Evolutionary conservation across 1,140 invertebrate species (phyloP).

Genomic region (Sogatella furcifera): DNA sequence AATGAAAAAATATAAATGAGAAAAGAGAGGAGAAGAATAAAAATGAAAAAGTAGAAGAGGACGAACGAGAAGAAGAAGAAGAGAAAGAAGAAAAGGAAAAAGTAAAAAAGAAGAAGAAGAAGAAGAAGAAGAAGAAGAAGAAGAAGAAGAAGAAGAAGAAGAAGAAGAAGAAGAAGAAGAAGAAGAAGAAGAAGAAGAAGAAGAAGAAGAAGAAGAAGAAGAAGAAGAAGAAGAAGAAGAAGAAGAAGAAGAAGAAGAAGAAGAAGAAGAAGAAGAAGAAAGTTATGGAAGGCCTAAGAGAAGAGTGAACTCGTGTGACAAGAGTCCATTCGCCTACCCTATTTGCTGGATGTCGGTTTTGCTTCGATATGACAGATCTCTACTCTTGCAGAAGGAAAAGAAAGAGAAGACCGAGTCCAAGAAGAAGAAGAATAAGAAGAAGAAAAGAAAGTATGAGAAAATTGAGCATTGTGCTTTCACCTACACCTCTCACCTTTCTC

Average conservation of each 20-base stretch:
- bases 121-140: conserved; percentile 5
- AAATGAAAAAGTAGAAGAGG: not conserved
- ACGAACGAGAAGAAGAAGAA: conserved; percentile 6
- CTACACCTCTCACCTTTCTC: no score
- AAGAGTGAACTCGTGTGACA: no score
- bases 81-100: conserved; percentile 14
- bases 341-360: no score
- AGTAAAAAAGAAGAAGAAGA: conserved; percentile 11
- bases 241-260: not conserved
- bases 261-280: not conserved
- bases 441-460: no score
- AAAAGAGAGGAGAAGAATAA: conserved; percentile 1
- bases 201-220: not conserved
- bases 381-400: no score
- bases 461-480: no score
- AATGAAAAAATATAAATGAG: no score
- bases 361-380: no score
- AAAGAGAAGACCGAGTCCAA: no score
- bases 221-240: not conserved
- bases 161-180: conserved; percentile 21
- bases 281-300: no score
- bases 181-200: not conserved
- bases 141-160: conserved; percentile 9
- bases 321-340: no score
- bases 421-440: no score